Base-by-base conservation (phyloP, 2,797 vertebrate genomes). In the Periophthalmus magnuspinnatus region DNA sequence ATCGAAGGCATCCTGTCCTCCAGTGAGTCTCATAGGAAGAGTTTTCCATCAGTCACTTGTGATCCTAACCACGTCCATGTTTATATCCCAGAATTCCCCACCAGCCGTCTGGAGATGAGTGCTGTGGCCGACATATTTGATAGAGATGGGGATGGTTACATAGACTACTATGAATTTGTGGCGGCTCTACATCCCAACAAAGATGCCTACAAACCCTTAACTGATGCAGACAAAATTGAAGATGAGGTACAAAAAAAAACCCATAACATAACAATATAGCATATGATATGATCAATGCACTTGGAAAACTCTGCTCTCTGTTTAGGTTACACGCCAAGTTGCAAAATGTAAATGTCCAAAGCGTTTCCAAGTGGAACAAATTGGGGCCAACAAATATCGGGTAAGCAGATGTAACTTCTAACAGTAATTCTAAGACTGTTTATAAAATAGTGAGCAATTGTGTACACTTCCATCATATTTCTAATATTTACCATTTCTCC, bases 261-360 rank as follows among this genome's bases (percentile, higher is more conserved):
- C 2, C 16, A 32, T 55, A 10, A 54, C 19, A 9, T 34, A 14
- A 4, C 13, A 66, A 54, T 6, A 19, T 52, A 21, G 19, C 9
- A 1, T 10, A 57, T 56, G 6, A 14, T 32, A 52, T 13, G 17
- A 52, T 33, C 28, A 32, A 10, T 13, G 63, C 10, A 34, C 4
- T 56, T 45, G n/a, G 17, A 7, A 14, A 19, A n/a, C 33, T 56
- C 63, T 19, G 57, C 0, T 36, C 17, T 1, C 60, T 77, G 14
- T 59, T 69, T 34, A 99, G 98, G 98, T 99, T 57, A 99, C 97
- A 17, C 95, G 98, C 63, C 97, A 99, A 91, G 98, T 99, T 55
- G 97, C 97, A 5, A 98, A 99, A 90, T 99, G 98, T 88, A 99
- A 99, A 92, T 99, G 98, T 92, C 96, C 98, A 3, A 99, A 99